phyloP scores from a whole-genome alignment of 1,140 invertebrate species.

The Pseudomyrmex gracilis region DNA sequence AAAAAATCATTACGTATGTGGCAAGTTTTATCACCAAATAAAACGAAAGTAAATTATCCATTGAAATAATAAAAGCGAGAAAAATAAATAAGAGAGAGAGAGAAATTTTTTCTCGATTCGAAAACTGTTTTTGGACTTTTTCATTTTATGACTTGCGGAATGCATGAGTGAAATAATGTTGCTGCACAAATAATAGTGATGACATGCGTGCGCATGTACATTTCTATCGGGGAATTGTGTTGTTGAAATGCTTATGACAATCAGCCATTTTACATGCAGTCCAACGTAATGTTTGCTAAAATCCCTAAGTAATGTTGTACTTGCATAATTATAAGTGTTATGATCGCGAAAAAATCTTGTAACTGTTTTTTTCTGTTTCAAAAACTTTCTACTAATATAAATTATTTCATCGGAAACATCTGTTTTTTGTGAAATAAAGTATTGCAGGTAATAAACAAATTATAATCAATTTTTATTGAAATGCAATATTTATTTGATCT shows the following conservation, averaged over 20 bases:
- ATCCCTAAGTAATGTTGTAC: neutral
- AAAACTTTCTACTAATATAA: no score
- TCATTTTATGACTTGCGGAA: constrained; percentile 43
- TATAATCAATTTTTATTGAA: neutral
- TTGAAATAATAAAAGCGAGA: constrained; percentile 34
- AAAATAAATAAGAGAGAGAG: neutral
- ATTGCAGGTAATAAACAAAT: no score
- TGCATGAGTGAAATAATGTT: constrained; percentile 28
- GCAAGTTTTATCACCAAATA: neutral
- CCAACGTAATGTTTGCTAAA: constrained; percentile 53
- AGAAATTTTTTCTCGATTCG: neutral
- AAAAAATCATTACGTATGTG: neutral
- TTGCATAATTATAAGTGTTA: no score
- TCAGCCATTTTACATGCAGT: constrained; percentile 51
- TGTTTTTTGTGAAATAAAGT: no score
- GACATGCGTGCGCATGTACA: constrained; percentile 28
- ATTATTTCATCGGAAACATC: no score
- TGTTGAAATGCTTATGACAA: constrained; percentile 30
- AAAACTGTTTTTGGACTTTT: constrained; percentile 13
- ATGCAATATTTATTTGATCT: neutral
- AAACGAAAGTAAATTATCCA: constrained; percentile 11
- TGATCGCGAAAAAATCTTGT: neutral
- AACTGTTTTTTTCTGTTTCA: neutral
- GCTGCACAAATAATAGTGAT: constrained; percentile 7
- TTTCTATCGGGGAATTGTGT: constrained; percentile 51